Evolutionary conservation across 1,140 invertebrate species (phyloP).

Genomic region (Sycophaga agraensis): DNA sequence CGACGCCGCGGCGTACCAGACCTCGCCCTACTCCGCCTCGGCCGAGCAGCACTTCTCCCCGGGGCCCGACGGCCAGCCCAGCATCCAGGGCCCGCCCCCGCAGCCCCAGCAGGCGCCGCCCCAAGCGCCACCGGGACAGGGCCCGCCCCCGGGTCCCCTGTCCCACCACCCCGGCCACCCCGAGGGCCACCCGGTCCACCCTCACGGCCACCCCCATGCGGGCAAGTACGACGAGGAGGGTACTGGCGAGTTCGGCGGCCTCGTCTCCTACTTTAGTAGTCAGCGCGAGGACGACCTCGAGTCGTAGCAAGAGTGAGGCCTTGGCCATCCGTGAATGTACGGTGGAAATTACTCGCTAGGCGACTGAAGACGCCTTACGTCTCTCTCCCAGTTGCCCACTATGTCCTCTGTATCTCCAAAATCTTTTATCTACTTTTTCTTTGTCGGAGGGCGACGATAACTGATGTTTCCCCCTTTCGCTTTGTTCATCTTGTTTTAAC

Average conservation of each 20-base stretch:
- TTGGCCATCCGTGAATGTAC: conserved; percentile 50
- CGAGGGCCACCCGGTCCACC: conserved; percentile 4
- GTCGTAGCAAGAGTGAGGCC: conserved; percentile 59
- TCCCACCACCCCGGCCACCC: conserved; percentile 27
- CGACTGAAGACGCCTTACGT: neutral
- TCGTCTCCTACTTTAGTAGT: conserved; percentile 86
- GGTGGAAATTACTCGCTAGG: conserved; percentile 16
- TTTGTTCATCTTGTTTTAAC: too few relatives aligned
- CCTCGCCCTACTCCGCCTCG: conserved; percentile 47
- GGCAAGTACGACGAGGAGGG: conserved; percentile 59
- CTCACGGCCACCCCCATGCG: conserved; percentile 18
- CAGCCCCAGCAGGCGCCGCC: conserved; percentile 20
- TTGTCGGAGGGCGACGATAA: too few relatives aligned
- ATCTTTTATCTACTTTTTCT: too few relatives aligned
- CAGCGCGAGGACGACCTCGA: conserved; percentile 75
- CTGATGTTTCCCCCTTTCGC: too few relatives aligned
- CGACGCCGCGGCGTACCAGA: conserved; percentile 51
- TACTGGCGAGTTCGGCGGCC: conserved; percentile 75
- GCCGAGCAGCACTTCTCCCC: conserved; percentile 35
- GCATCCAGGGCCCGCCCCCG: conserved; percentile 24
- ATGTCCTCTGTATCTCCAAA: too few relatives aligned
- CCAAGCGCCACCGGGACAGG: conserved; percentile 18
- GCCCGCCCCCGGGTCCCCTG: conserved; percentile 19
- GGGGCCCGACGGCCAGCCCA: conserved; percentile 32
- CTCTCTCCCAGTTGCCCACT: neutral